A percentile compares a stretch with the other conserved stretches of the same genome.
phyloP scores from a whole-genome alignment of 2,113 vertebrate genomes.

The Nicator chloris region DNA sequence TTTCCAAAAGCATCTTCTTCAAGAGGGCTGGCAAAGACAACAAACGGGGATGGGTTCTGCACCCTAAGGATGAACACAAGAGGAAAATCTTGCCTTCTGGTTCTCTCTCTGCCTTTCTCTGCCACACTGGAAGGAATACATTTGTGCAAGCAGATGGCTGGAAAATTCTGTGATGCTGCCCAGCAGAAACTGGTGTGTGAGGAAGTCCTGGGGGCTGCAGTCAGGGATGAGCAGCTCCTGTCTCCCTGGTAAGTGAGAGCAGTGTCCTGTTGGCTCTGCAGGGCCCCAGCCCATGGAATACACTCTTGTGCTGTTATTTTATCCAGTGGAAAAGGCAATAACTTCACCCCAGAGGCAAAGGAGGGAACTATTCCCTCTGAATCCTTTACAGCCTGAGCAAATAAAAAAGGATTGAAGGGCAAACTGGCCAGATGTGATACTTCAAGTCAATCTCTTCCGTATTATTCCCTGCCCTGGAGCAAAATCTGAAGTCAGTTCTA shows the following conservation, averaged over 20 bases:
- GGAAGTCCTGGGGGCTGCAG: background rate
- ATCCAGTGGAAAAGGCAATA: background rate
- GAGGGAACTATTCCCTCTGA: background rate
- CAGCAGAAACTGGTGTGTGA: background rate
- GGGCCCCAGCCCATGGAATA: background rate
- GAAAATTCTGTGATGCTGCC: background rate
- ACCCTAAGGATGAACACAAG: background rate
- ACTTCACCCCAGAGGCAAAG: background rate
- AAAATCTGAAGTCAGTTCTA: background rate
- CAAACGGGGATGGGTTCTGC: background rate
- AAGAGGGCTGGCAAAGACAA: background rate
- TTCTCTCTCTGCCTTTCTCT: background rate
- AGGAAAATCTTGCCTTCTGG: background rate
- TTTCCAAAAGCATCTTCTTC: background rate
- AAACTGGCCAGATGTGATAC: background rate
- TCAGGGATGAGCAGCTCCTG: background rate
- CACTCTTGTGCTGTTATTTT: background rate
- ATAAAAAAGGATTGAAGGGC: background rate
- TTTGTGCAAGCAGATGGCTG: background rate
- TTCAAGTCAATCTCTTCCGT: background rate
- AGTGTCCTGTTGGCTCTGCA: background rate
- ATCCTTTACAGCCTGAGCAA: background rate
- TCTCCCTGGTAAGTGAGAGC: background rate
- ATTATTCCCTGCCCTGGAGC: background rate
- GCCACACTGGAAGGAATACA: background rate